Conservation (phyloP, 1,140 invertebrate genomes). For the Rhizoglyphus robini region DNA sequence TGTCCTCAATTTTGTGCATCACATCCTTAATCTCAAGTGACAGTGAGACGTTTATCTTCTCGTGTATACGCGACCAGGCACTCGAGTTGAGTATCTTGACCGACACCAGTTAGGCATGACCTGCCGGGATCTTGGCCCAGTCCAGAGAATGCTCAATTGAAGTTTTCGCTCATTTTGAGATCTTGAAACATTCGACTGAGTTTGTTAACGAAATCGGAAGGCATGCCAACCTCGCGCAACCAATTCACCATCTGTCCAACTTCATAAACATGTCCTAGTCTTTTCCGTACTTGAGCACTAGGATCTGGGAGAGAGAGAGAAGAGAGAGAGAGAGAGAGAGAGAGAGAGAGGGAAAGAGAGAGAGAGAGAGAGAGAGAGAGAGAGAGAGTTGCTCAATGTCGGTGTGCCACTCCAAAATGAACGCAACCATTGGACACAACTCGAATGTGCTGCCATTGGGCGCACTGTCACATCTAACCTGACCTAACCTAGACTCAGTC, state of each 20-base stretch:
- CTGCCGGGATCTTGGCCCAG: not conserved
- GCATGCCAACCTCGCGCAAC: slow-evolving; percentile 79
- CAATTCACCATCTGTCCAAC: slow-evolving; percentile 98
- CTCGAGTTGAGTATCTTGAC: slow-evolving; percentile 91
- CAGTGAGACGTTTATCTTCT: no score
- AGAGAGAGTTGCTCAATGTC: no score
- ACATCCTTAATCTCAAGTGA: no score
- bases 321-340: no score
- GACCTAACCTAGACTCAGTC: no score
- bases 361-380: no score
- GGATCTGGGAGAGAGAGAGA: no score
- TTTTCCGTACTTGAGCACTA: slow-evolving; percentile 96
- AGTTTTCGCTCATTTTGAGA: slow-evolving; percentile 83
- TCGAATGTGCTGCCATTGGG: no score
- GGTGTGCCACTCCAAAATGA: no score
- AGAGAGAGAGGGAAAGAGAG: no score
- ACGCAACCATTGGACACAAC: no score
- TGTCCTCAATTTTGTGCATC: slow-evolving; percentile 78
- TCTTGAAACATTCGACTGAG: slow-evolving; percentile 62
- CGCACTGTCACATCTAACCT: no score
- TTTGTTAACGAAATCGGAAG: slow-evolving; percentile 98
- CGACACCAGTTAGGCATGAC: slow-evolving; percentile 38
- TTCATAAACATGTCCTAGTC: slow-evolving; percentile 99
- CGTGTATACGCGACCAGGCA: slow-evolving; percentile 90
- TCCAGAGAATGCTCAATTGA: slow-evolving; percentile 94